phyloP scores from a whole-genome alignment of 35 echinoderm and acorn worm genomes.

The Lytechinus pictus region DNA sequence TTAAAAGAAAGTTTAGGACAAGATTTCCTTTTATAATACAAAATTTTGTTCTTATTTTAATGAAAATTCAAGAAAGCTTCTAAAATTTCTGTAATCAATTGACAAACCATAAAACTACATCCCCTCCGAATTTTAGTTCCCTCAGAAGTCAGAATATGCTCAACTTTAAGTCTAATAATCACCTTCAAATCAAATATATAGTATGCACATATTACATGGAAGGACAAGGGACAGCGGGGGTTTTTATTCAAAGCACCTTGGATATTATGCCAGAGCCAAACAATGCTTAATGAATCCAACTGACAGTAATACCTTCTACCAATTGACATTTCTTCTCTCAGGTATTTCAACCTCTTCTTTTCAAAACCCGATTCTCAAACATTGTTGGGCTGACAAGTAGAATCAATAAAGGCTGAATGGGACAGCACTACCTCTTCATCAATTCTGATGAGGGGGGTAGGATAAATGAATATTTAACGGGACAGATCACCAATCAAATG shows the following conservation, averaged over 20 bases:
- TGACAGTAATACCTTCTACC: constrained; percentile 41
- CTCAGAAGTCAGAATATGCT: no score
- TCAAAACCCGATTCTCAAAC: not conserved
- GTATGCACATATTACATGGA: no score
- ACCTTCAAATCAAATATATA: no score
- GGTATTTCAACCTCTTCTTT: constrained; percentile 16
- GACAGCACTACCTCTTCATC: not conserved
- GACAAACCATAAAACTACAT: no score
- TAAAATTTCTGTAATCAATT: no score
- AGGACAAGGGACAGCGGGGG: no score
- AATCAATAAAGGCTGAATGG: constrained; percentile 24
- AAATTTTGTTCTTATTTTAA: no score
- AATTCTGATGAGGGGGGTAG: not conserved
- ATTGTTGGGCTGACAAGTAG: not conserved
- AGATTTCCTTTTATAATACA: no score
- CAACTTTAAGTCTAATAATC: no score
- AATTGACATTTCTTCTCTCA: constrained; percentile 29
- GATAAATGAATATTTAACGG: not conserved
- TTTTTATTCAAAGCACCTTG: not conserved
- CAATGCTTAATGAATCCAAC: constrained; percentile 15
- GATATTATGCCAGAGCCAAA: constrained; percentile 6
- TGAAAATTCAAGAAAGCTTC: no score
- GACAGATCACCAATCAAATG: not conserved
- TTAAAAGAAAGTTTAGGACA: not conserved
- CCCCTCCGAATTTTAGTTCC: no score